Conservation (phyloP, 2,797 vertebrate species). For the Loris lydekkerianus region DNA sequence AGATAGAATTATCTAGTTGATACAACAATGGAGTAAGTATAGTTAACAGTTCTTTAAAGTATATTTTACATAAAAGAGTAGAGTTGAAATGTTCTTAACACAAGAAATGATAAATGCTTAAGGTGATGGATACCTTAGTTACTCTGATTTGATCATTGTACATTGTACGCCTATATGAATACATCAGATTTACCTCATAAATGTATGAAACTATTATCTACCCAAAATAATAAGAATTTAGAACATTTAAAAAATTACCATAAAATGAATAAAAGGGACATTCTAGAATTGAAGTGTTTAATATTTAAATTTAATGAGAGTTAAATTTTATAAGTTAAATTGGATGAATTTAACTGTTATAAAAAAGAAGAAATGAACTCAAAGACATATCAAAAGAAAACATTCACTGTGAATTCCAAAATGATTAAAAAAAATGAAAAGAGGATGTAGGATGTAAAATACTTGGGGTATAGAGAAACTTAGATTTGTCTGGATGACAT, state of each 20-base stretch:
- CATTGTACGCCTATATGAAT: neutral
- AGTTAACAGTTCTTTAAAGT: neutral
- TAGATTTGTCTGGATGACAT: neutral
- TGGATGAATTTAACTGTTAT: neutral
- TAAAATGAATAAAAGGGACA: neutral
- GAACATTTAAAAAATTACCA: neutral
- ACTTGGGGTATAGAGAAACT: neutral
- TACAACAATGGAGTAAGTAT: neutral
- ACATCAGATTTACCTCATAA: neutral
- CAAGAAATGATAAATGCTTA: neutral
- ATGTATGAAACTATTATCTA: neutral
- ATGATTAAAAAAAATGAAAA: neutral
- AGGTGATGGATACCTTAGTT: neutral
- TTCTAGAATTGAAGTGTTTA: neutral
- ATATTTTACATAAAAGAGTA: neutral
- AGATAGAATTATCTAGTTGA: neutral
- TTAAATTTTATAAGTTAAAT: no score
- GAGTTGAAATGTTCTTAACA: neutral
- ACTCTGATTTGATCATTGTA: neutral
- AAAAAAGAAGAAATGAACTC: neutral
- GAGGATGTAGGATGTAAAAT: neutral
- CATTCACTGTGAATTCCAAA: neutral
- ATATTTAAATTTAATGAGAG: neutral
- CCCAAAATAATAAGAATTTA: neutral
- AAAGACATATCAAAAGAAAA: neutral